Conservation (phyloP, 2,113 vertebrate species). For the Tachycineta bicolor region DNA sequence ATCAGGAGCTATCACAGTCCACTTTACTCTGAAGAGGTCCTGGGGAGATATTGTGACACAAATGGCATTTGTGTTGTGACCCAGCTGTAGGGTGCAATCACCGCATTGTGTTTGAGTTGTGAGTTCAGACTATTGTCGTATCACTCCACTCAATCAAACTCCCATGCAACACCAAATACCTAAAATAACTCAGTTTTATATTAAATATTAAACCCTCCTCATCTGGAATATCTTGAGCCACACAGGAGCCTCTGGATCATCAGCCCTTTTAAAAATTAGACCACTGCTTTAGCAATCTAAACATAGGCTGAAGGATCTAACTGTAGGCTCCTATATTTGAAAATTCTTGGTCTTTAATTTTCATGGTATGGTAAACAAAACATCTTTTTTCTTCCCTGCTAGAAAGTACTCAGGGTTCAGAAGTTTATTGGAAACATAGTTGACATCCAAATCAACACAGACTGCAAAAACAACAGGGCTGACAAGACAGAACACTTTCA, state of each 20-base stretch:
- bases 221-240: neutral
- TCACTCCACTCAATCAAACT: neutral
- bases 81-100: neutral
- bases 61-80: neutral
- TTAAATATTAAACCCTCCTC: neutral
- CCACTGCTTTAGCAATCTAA: constrained; percentile 3
- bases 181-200: neutral
- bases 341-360: constrained; percentile 46
- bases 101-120: neutral
- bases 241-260: neutral
- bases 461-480: constrained; percentile 62
- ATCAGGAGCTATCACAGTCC: neutral
- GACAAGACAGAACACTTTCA: constrained; percentile 66
- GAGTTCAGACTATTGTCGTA: neutral
- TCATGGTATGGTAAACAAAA: constrained; percentile 41
- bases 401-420: constrained; percentile 53
- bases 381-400: constrained; percentile 33
- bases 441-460: constrained; percentile 68
- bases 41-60: neutral
- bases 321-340: constrained; percentile 12
- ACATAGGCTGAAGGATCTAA: neutral
- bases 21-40: neutral
- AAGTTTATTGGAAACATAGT: constrained; percentile 64
- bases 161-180: neutral
- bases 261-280: neutral